phyloP scores from a whole-genome alignment of 2,888 invertebrate genomes.

The Pammene fasciana region DNA sequence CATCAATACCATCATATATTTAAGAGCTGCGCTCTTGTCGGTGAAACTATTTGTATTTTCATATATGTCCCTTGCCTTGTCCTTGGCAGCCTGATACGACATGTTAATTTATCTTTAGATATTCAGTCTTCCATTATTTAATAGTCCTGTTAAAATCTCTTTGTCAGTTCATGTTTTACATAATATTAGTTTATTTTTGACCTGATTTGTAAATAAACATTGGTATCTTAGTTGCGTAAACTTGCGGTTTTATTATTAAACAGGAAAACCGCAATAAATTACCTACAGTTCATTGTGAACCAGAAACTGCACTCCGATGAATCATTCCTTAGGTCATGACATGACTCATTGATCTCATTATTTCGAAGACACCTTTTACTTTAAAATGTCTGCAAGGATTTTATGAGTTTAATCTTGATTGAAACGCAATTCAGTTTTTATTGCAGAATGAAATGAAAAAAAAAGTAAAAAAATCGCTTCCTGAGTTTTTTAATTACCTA shows the following conservation, averaged over 20 bases:
- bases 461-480: too few relatives aligned
- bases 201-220: neutral
- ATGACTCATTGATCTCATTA: slow-evolving; percentile 26
- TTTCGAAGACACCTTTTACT: neutral
- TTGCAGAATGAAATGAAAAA: neutral
- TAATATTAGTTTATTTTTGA: too few relatives aligned
- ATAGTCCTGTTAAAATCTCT: too few relatives aligned
- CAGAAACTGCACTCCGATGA: slow-evolving; percentile 4
- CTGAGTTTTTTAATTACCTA: too few relatives aligned
- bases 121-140: too few relatives aligned
- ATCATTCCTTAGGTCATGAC: neutral
- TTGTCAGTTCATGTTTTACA: too few relatives aligned
- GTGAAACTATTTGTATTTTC: too few relatives aligned
- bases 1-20: too few relatives aligned
- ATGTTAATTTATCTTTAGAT: too few relatives aligned
- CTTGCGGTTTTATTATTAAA: slow-evolving; percentile 10
- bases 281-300: neutral
- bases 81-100: too few relatives aligned
- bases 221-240: neutral
- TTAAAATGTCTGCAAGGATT: neutral
- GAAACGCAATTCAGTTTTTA: slow-evolving; percentile 4
- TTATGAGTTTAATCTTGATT: neutral
- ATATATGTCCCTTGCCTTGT: too few relatives aligned
- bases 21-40: too few relatives aligned
- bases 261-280: slow-evolving; percentile 10